Evolutionary conservation across 2,113 vertebrate species (phyloP).

Genomic region (Lamprologus tigripictilis): DNA sequence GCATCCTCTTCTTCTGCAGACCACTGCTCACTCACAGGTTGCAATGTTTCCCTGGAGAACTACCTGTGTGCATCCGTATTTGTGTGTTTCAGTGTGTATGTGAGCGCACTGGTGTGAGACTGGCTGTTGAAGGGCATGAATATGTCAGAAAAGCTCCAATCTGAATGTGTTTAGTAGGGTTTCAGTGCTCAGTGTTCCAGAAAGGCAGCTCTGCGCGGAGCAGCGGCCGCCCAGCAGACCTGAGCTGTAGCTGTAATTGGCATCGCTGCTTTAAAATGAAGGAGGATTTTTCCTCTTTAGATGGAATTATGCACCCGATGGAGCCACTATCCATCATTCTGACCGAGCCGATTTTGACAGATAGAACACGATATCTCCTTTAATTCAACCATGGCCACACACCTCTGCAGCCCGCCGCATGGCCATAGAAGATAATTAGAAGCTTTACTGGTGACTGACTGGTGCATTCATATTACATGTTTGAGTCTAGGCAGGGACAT

Average conservation of each 20-base stretch:
- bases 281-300: not conserved
- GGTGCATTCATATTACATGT: not conserved
- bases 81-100: not conserved
- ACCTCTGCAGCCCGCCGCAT: not conserved
- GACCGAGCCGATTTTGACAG: not conserved
- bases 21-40: not conserved
- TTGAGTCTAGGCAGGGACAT: not conserved
- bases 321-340: constrained; percentile 1
- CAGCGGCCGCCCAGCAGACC: not conserved
- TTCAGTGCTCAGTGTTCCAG: constrained; percentile 10
- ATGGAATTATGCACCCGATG: not conserved
- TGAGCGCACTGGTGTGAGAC: not conserved
- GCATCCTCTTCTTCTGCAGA: not conserved
- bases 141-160: not conserved
- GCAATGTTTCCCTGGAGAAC: not conserved
- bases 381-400: not conserved
- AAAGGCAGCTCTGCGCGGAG: not conserved
- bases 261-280: constrained; percentile 6
- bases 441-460: not conserved
- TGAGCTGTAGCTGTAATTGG: not conserved
- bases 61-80: not conserved
- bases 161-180: not conserved
- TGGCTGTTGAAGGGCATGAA: not conserved
- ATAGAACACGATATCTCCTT: not conserved
- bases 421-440: not conserved